Evolutionary conservation across 2,888 invertebrate genomes (phyloP).

Genomic region (Leptogaster cylindrica): DNA sequence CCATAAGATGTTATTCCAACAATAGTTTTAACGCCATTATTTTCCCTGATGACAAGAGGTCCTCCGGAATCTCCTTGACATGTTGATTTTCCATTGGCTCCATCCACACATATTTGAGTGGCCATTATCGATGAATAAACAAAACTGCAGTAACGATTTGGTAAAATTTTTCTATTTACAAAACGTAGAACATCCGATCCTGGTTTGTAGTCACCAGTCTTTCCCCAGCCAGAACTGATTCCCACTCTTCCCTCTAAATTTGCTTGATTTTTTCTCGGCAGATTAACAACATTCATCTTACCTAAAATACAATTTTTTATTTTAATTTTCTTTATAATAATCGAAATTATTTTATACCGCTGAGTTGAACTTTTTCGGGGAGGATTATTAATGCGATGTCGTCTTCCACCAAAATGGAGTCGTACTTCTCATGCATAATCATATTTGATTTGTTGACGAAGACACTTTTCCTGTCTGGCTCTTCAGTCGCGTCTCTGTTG

Average conservation of each 20-base stretch:
- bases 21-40: slow-evolving; percentile 8
- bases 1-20: slow-evolving; percentile 44
- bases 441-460: slow-evolving; percentile 47
- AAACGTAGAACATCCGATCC: slow-evolving; percentile 13
- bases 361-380: slow-evolving; percentile 56
- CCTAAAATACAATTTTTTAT: not conserved
- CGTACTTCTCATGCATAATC: slow-evolving; percentile 58
- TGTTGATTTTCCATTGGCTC: slow-evolving; percentile 52
- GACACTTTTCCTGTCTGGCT: slow-evolving; percentile 15
- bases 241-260: not conserved
- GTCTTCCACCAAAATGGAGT: slow-evolving; percentile 56
- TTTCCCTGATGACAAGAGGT: slow-evolving; percentile 20
- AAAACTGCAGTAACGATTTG: not conserved
- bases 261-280: not conserved
- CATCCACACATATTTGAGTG: slow-evolving; percentile 54
- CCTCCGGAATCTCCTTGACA: slow-evolving; percentile 56
- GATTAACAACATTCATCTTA: not conserved
- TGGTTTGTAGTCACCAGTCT: not conserved
- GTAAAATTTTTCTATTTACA: not conserved
- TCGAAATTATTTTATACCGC: slow-evolving; percentile 51
- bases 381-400: slow-evolving; percentile 58
- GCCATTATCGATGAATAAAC: slow-evolving; percentile 44
- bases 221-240: slow-evolving; percentile 27
- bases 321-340: not conserved
- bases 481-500: slow-evolving; percentile 3